A percentile compares a stretch with the other conserved stretches of the same genome.
phyloP scores from a whole-genome alignment of 2,797 vertebrate species.

The Platyrinchus mystaceus region DNA sequence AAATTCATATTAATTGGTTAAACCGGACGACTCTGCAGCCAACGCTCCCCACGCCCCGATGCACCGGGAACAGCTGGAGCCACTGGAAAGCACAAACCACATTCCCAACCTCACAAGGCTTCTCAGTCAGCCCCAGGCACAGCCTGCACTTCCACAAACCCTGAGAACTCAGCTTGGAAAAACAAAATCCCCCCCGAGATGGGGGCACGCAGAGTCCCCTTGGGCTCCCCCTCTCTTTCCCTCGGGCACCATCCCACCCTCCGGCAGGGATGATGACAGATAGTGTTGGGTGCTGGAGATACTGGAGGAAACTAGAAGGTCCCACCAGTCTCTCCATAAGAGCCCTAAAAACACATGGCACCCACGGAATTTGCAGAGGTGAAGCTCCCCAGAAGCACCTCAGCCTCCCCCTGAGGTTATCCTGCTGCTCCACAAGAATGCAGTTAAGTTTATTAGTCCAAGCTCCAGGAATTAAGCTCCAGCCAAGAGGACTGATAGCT shows the following conservation, averaged over 20 bases:
- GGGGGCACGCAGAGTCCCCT: not conserved
- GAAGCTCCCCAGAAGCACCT: not conserved
- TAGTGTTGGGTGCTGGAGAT: not conserved
- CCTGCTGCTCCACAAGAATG: not conserved
- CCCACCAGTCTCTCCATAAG: not conserved
- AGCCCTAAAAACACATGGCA: not conserved
- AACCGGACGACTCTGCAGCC: accelerated
- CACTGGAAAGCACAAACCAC: not conserved
- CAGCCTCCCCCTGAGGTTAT: not conserved
- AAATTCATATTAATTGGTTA: not conserved
- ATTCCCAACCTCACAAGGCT: accelerated
- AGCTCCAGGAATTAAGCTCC: conserved; percentile 72
- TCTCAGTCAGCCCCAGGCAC: accelerated
- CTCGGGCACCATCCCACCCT: not conserved
- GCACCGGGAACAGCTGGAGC: not conserved
- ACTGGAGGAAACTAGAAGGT: not conserved
- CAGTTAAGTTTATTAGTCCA: conserved; percentile 40
- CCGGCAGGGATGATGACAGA: not conserved
- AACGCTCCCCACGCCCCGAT: accelerated
- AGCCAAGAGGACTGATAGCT: conserved; percentile 77
- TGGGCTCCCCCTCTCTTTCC: accelerated
- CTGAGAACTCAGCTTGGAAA: not conserved
- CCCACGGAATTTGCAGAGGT: accelerated
- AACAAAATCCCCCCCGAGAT: accelerated
- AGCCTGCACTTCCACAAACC: not conserved